Evolutionary conservation across 2,888 invertebrate genomes (phyloP).

Genomic region (Protophormia terraenovae): DNA sequence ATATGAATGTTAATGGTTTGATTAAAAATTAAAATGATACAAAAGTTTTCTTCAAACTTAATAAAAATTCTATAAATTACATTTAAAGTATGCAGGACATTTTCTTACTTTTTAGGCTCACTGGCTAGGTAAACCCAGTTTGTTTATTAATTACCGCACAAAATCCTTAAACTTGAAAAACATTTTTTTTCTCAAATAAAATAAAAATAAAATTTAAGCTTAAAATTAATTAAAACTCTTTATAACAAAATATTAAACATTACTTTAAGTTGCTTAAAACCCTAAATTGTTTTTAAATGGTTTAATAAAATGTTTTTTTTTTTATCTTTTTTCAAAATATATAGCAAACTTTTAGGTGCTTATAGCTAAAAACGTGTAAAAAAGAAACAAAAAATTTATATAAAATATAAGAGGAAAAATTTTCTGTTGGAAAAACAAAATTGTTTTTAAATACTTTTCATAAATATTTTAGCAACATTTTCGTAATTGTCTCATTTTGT

Average conservation of each 20-base stretch:
- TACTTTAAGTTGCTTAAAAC: not conserved
- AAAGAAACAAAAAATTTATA: not conserved
- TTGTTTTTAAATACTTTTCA: conserved; percentile 61
- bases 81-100: not conserved
- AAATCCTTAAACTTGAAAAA: not conserved
- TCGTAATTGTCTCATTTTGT: conserved; percentile 63
- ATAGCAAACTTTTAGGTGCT: not conserved
- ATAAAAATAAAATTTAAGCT: not conserved
- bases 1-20: conserved; percentile 23
- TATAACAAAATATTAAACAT: not conserved
- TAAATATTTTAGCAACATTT: conserved; percentile 60
- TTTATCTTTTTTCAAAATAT: not conserved
- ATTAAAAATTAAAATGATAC: conserved; percentile 42
- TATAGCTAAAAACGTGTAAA: not conserved
- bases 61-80: not conserved
- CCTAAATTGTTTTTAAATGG: conserved; percentile 42
- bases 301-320: not conserved
- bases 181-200: not conserved
- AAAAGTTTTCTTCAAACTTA: not conserved
- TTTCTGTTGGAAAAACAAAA: conserved; percentile 40
- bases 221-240: not conserved
- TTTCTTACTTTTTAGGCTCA: not conserved
- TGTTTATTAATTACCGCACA: not conserved
- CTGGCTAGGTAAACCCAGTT: not conserved
- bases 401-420: conserved; percentile 9